These are phyloP conservation scores for Scartelaos histophorus DNA, from an alignment of 2,113 vertebrate genomes.

Conservation along the genomic window DNA sequence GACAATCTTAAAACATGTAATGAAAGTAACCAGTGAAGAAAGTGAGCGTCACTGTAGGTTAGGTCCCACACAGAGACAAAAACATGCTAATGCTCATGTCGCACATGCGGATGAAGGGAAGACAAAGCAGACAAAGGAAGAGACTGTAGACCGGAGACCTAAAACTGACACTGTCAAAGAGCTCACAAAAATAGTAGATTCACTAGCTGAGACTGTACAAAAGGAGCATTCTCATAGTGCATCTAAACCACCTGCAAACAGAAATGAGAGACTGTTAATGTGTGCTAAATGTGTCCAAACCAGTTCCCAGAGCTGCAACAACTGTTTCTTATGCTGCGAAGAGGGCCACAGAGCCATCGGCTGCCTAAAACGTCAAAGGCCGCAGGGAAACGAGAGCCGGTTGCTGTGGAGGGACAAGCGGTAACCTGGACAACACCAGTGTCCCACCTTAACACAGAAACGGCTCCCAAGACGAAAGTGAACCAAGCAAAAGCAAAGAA, in stretches of 20 bases:
- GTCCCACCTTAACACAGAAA: too few species aligned
- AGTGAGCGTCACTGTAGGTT: background rate
- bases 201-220: background rate
- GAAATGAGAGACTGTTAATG: background rate
- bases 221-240: background rate
- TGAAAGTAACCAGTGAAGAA: conserved; percentile 2
- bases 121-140: background rate
- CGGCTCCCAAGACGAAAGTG: too few species aligned
- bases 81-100: background rate
- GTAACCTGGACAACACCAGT: too few species aligned
- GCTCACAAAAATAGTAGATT: background rate
- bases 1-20: background rate
- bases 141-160: background rate
- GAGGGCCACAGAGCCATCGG: too few species aligned
- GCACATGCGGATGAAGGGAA: background rate
- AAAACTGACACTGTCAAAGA: background rate
- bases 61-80: background rate
- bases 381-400: too few species aligned
- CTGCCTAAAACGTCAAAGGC: too few species aligned
- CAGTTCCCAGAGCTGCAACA: background rate
- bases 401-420: too few species aligned
- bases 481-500: too few species aligned
- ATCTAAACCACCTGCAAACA: background rate
- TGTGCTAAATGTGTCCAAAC: background rate
- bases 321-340: background rate